Evolutionary conservation across 2,888 invertebrate genomes (phyloP), one percentile per base, ranked within the genome.

Genomic region (Gymnoscelis rufifasciata): DNA sequence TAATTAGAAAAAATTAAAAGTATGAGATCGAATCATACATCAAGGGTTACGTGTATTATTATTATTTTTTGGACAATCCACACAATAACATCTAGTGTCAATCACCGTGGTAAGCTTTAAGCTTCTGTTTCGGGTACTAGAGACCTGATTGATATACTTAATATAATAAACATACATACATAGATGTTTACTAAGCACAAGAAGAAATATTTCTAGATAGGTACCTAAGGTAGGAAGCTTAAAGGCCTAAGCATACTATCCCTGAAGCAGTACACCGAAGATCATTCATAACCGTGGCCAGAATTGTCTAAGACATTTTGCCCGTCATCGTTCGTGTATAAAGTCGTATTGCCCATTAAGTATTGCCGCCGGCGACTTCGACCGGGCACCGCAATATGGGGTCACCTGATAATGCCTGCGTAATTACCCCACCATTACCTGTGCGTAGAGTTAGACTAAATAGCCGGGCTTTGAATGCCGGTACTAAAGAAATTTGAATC

Each of bases 321-420:
- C 47, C 59, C 64, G 63, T 64, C 66, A 63, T 54, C 53, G 52
- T 58, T 42, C 55, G 57, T 68, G 66, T 69, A 66, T 57, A 60
- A 19, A 2, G 3, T 54, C 49, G 50, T 62, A 66, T 62, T 62
- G 66, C 59, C 69, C 65, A 74, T 73, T 71, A 71, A 60, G 60
- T 56, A 57, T 52, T 54, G 66, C 71, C 66, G 43, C 58, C 55
- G 67, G 71, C 71, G 66, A 66, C 61, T 57, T 56, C 54, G 52
- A 46, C 40, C 59, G 59, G 62, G 68, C 70, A 62, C 84, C 82
- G 68, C 83, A 82, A 78, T 82, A 83, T 80, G 78, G 78, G 86
- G 86, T 86, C 87, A 84, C 76, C 70, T 68, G 86, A 84, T 86
- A 86, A 83, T 83, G 74, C 66, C 69, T 71, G 76, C 65, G 78